Evolutionary conservation across 2,113 vertebrate species (phyloP), one percentile per base, ranked within the genome.

Genomic region (Sprattus sprattus): DNA sequence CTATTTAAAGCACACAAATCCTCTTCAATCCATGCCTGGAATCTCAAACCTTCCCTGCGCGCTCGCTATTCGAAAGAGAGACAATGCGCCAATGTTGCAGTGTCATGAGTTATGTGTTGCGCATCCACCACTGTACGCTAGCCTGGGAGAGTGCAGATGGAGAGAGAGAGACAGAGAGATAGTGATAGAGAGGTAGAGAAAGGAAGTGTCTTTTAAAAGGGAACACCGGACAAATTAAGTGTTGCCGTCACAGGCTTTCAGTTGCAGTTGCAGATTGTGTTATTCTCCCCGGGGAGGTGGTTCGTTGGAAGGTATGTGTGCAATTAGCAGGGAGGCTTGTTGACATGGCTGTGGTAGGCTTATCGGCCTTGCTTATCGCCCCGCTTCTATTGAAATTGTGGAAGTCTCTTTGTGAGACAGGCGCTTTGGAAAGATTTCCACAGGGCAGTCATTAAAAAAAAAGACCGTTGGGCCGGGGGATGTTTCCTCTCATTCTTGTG

Each of bases 1-100:
- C 95, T 95, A 95, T 95, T 94, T 94, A 93, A 90, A 93, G 93
- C 88, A 85, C 82, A 45, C 88, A 94, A 95, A 95, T 95, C 94
- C 93, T 91, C 85, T 91, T 83, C 93, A 92, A 91, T 93, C 91
- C 93, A 89, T 88, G 87, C 89, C 57, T 88, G 91, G 90, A 90
- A 91, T 93, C 89, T 82, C 85, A 89, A 16, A 83, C 80, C 89
- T 82, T 67, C 81, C n/a, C 15, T 45, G 1, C 44, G 9, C 47
- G 6, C 46, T 60, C 82, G 86, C 71, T 10, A 13, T 78, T 16
- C 3, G 10, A 39, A 32, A 78, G 32, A 32, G 28, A 39, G 71
- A 78, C 71, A 78, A 71, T 25, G 28, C 64, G 11, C 7, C 28
- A 13, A 28, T 78, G 28, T 32, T 78, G 71, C 71, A 39, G 11